Evolutionary conservation across 1,140 invertebrate genomes (phyloP).

Genomic region (Trichonephila clavata): DNA sequence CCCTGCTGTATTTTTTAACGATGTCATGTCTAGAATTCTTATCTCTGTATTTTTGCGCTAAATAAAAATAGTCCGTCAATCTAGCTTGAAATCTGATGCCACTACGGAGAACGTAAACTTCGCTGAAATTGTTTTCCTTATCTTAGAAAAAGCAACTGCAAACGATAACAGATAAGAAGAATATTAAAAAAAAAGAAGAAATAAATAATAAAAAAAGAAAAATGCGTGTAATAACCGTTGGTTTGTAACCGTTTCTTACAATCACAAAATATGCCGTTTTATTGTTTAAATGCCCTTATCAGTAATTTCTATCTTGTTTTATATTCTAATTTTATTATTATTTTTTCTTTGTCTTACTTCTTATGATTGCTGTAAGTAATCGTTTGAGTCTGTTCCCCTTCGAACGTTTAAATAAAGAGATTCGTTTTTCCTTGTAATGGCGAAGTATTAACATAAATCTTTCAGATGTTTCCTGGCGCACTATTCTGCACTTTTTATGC

Average conservation of each 20-base stretch:
- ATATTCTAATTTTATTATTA: constrained; percentile 26
- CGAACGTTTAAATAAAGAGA: background rate
- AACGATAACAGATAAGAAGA: constrained; percentile 1
- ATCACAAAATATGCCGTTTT: constrained; percentile 46
- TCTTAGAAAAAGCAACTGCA: constrained; percentile 43
- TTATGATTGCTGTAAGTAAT: constrained; percentile 38
- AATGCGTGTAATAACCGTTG: constrained; percentile 45
- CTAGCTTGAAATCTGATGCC: constrained; percentile 73
- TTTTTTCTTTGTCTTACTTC: background rate
- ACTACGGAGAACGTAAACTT: constrained; percentile 62
- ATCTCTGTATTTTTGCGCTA: constrained; percentile 21
- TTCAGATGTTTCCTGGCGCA: background rate
- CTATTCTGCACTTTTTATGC: background rate
- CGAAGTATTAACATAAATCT: constrained; percentile 26
- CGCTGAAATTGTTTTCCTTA: constrained; percentile 74
- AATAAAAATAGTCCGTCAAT: constrained; percentile 67
- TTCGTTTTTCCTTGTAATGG: constrained; percentile 17
- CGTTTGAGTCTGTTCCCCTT: background rate
- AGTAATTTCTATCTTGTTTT: constrained; percentile 45
- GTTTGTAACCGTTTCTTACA: constrained; percentile 6
- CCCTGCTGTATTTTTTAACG: constrained; percentile 14
- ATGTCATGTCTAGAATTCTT: constrained; percentile 63
- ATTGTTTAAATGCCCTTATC: constrained; percentile 55
- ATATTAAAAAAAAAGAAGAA: background rate
- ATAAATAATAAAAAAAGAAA: too few relatives aligned